Percentiles rank a stretch among this genome's conserved stretches.
phyloP scores from a whole-genome alignment of 2,888 invertebrate species.

The Eledona agricola region DNA sequence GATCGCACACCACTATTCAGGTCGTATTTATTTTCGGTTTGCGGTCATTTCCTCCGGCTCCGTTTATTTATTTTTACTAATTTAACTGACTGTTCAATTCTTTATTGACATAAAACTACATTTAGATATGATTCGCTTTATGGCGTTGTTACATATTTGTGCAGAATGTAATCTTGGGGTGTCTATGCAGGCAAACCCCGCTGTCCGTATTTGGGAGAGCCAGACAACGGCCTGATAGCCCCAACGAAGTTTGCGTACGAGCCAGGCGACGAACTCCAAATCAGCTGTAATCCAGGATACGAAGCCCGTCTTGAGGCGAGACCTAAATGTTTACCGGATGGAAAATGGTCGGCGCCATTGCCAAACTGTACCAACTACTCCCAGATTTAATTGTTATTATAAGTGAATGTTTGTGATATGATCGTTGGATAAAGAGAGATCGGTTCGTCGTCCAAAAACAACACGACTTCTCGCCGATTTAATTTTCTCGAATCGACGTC shows the following conservation, averaged over 20 bases:
- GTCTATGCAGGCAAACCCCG: conserved; percentile 76
- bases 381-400: conserved; percentile 52
- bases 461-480: conserved; percentile 2
- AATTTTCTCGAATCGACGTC: too few species aligned
- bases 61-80: too few species aligned
- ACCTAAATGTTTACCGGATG: conserved; percentile 72
- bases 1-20: too few species aligned
- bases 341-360: conserved; percentile 74
- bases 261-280: conserved; percentile 75
- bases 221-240: conserved; percentile 73
- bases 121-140: too few species aligned
- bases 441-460: conserved; percentile 4
- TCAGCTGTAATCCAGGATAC: conserved; percentile 74
- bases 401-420: conserved; percentile 35
- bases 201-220: conserved; percentile 77
- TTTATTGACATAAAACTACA: too few species aligned
- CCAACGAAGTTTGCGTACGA: conserved; percentile 79
- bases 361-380: conserved; percentile 73
- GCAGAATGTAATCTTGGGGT: too few species aligned
- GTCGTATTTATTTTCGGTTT: too few species aligned
- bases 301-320: conserved; percentile 62
- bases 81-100: too few species aligned
- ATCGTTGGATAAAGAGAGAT: conserved; percentile 18
- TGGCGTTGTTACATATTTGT: too few species aligned
- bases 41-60: too few species aligned